A percentile compares a stretch with the other conserved stretches of the same genome.
phyloP scores from a whole-genome alignment of 1,140 invertebrate genomes.

The Drosophila ogumai region DNA sequence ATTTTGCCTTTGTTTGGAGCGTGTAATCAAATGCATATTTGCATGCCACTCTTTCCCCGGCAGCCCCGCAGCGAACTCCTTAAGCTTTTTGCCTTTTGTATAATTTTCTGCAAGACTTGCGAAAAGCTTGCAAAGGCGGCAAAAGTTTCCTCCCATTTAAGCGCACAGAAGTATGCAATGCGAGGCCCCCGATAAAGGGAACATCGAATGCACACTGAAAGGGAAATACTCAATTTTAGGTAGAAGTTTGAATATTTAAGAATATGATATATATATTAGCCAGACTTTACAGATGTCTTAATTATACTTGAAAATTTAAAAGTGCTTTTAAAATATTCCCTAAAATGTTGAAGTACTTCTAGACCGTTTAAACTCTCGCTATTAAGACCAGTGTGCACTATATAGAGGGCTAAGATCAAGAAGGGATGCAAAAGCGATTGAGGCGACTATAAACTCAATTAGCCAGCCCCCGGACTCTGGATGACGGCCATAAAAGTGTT shows the following conservation, averaged over 20 bases:
- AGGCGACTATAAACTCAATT: constrained; percentile 73
- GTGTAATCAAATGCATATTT: constrained; percentile 84
- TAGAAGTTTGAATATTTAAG: background rate
- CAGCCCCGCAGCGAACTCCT: background rate
- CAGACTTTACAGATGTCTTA: no score
- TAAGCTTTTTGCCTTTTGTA: constrained; percentile 73
- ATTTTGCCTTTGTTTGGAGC: constrained; percentile 80
- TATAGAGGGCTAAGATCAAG: background rate
- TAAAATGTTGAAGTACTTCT: no score
- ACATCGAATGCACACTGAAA: constrained; percentile 11
- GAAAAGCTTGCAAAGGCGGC: constrained; percentile 80
- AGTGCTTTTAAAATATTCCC: background rate
- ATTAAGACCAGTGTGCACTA: background rate
- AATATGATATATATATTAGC: background rate
- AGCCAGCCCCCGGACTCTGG: constrained; percentile 35
- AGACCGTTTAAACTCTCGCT: background rate
- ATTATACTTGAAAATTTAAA: no score
- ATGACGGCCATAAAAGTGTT: constrained; percentile 64
- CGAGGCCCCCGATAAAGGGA: constrained; percentile 50
- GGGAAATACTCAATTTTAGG: background rate
- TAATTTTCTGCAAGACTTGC: constrained; percentile 82
- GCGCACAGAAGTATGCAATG: constrained; percentile 65
- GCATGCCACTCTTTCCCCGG: constrained; percentile 54
- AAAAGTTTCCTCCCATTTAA: constrained; percentile 59
- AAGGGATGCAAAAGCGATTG: constrained; percentile 46